These are phyloP conservation scores for Microplitis demolitor DNA, from an alignment of 1,140 invertebrate genomes.

Conservation along the genomic window DNA sequence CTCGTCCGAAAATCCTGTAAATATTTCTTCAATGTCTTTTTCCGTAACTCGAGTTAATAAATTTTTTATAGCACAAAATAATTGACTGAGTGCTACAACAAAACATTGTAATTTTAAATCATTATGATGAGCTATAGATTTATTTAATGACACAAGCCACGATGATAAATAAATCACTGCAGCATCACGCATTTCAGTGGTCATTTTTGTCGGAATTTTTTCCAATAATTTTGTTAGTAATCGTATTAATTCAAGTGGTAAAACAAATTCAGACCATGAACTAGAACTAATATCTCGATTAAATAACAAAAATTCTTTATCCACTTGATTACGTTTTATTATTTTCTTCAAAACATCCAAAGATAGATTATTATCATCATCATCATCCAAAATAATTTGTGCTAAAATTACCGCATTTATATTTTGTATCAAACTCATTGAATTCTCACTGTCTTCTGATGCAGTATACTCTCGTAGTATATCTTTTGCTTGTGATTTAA, in stretches of 20 bases:
- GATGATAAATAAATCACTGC: slow-evolving; percentile 68
- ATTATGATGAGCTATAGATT: slow-evolving; percentile 50
- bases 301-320: slow-evolving; percentile 38
- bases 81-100: slow-evolving; percentile 55
- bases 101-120: slow-evolving; percentile 53
- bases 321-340: slow-evolving; percentile 35
- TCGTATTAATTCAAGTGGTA: slow-evolving; percentile 54
- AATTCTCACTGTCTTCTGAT: slow-evolving; percentile 20
- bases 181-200: slow-evolving; percentile 68
- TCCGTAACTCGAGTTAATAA: slow-evolving; percentile 59
- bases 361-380: neutral
- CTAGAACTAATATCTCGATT: slow-evolving; percentile 35
- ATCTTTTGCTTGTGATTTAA: slow-evolving; percentile 9
- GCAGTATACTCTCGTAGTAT: slow-evolving; percentile 24
- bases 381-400: slow-evolving; percentile 25
- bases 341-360: slow-evolving; percentile 35
- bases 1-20: slow-evolving; percentile 62
- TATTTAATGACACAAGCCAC: slow-evolving; percentile 64
- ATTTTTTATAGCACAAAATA: slow-evolving; percentile 58
- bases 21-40: slow-evolving; percentile 55
- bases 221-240: slow-evolving; percentile 47
- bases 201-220: slow-evolving; percentile 54
- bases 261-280: slow-evolving; percentile 49
- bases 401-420: slow-evolving; percentile 33
- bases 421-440: slow-evolving; percentile 7